Base-by-base conservation (phyloP, 2,797 vertebrate genomes). In the Sebastes kiyomatsui region DNA sequence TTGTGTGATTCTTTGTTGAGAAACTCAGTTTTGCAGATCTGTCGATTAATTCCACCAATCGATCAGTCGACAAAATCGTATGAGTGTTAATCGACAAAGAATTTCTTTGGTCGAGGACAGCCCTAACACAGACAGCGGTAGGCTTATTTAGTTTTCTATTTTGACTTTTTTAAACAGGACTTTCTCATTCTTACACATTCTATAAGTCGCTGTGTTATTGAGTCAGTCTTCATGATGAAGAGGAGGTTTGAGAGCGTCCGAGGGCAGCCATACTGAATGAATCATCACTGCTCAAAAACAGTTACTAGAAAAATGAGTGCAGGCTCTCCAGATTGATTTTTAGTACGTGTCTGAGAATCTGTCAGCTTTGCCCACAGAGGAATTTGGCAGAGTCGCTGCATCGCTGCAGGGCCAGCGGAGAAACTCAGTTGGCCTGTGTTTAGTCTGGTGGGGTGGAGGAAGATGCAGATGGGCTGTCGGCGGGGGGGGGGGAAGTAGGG, bases 361-460 rank as follows among this genome's bases (percentile, higher is more conserved):
- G 82, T 82, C 88, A 88, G 73, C 77, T 82, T 88, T 90, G 52
- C 80, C 80, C 88, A 76, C 77, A 75, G 81, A 80, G 79, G 74
- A 64, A 65, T 77, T 90, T 88, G 81, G 86, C 77, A 79, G 60
- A 74, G 75, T 82, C 27, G 7, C 10, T 58, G 46, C 25, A 46
- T 66, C 0, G 20, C 84, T 66, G 75, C 62, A 55, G 74, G 76
- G 77, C 62, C 62, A 55, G 65, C 25, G 1, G 25, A 76, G 72
- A 76, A 60, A 59, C 89, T 81, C 56, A 49, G 59, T 83, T 68
- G 71, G 71, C 68, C 70, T 52, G 78, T 81, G 79, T 74, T 83
- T 33, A 67, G 84, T 81, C 76, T 85, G 77, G 59, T 86, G 68
- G 74, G 78, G 28, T 10, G 72, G 61, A 82, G 81, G 77, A 80